These are phyloP conservation scores for Sclerodermus sp. DNA, from an alignment of 2,888 invertebrate species.

Conservation along the genomic window DNA sequence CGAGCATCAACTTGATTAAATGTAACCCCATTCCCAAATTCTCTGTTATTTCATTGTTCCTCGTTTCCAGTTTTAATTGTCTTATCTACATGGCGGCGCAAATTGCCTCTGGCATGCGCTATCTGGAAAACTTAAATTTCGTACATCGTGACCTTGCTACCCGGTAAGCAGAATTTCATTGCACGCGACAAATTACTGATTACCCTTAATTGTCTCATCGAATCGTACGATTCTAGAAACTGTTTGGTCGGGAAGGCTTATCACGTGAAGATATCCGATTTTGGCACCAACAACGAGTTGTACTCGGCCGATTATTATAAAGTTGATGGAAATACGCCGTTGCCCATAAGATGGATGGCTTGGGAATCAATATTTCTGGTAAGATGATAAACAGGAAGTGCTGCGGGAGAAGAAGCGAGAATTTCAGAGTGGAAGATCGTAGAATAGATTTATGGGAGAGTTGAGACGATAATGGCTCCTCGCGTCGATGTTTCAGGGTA, in stretches of 20 bases:
- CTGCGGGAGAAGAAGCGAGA: too few species aligned
- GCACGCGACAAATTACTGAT: not conserved
- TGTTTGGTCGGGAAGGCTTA: constrained; percentile 82
- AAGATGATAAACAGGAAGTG: constrained; percentile 25
- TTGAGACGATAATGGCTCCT: too few species aligned
- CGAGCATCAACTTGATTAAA: too few species aligned
- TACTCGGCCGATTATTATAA: constrained; percentile 82
- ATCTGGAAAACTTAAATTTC: constrained; percentile 84
- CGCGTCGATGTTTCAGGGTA: constrained; percentile 65
- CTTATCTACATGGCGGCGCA: constrained; percentile 82
- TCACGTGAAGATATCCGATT: constrained; percentile 82
- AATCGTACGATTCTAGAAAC: constrained; percentile 63
- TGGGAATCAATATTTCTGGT: constrained; percentile 80
- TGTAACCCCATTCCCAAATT: not conserved
- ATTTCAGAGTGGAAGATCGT: too few species aligned
- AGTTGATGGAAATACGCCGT: constrained; percentile 73
- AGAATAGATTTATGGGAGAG: too few species aligned
- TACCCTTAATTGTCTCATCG: not conserved
- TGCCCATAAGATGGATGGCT: constrained; percentile 89
- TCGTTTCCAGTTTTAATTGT: constrained; percentile 67
- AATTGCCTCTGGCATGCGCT: constrained; percentile 88
- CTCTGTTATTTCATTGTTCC: constrained; percentile 21
- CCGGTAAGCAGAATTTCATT: constrained; percentile 59
- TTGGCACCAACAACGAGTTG: constrained; percentile 80
- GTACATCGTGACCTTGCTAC: constrained; percentile 89